Base-by-base conservation (phyloP, 2,888 invertebrate genomes). In the Macrostomum cliftonense region DNA sequence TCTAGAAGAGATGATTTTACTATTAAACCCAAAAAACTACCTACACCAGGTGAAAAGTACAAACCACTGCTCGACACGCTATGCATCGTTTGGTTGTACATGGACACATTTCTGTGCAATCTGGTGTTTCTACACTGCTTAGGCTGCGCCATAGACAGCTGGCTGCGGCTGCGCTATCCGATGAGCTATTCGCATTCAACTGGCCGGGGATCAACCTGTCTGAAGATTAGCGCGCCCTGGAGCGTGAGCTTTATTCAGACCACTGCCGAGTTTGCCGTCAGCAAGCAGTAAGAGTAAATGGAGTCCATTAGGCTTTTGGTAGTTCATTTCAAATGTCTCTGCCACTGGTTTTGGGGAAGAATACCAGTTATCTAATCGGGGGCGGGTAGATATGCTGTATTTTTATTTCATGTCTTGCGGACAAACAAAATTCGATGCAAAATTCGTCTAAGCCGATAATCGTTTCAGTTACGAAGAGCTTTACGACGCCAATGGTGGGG, bases 81-180 rank as follows among this genome's bases (percentile, higher is more conserved):
- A 37, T 56, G 56, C 42, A 56, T 56, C 40, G 49, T 55, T 4
- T 56, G 56, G 56, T 45, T 56, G n/a, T 56, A 54, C 14, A 21
- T 57, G 38, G 56, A 57, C 52, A 48, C 57, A 19, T 57, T 57
- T 47, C 52, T 57, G 39, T 57, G 57, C 49, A 57, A 57, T 55
- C 50, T 54, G 45, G 52, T 53, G n/a, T 55, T 53, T 43, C 56
- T 57, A 9, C 57, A 57, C 40, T 46, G 55, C 42, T 52, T 55
- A 19, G 54, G 55, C 47, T 43, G 50, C 37, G 54, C 49, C 50
- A 54, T 57, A 50, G 57, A 57, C 45, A 49, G 52, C n/a, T 57
- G 50, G 46, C 52, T 57, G 2, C 51, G 55, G 1, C 53, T 57
- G 13, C 52, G 52, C 47, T 54, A 57, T 45, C 57, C 57, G 11